phyloP scores from a whole-genome alignment of 2,113 vertebrate genomes.

The Trematocara stigmaticum region DNA sequence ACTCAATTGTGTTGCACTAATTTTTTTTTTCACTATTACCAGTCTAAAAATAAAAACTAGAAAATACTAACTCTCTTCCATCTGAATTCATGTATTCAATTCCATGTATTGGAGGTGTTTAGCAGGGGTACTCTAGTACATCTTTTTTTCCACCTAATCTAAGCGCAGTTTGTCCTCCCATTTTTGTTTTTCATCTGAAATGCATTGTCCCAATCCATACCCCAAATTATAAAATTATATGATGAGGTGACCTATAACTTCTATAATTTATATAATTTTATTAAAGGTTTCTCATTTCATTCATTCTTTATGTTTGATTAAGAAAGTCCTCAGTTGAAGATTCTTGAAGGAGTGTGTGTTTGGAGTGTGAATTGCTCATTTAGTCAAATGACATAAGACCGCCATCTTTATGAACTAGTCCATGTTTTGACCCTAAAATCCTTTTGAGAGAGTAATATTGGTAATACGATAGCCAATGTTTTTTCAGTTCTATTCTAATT shows the following conservation, averaged over 20 bases:
- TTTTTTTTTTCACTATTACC: neutral
- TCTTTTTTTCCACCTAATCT: neutral
- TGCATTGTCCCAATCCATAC: neutral
- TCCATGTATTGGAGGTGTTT: neutral
- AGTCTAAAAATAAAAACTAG: neutral
- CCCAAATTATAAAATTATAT: neutral
- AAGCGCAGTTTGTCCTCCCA: neutral
- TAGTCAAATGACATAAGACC: neutral
- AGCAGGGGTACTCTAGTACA: neutral
- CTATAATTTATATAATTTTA: neutral
- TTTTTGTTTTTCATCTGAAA: neutral
- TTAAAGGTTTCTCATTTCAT: neutral
- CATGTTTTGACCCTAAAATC: neutral
- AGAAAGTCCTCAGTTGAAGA: neutral
- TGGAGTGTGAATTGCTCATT: neutral
- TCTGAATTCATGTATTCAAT: too few species aligned
- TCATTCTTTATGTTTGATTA: neutral
- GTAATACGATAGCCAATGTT: neutral
- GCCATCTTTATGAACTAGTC: neutral
- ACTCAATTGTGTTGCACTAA: neutral
- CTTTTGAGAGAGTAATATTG: neutral
- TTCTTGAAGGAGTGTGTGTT: neutral
- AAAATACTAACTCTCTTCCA: neutral
- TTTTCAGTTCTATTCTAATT: neutral
- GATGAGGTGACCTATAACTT: neutral